A percentile compares a stretch with the other conserved stretches of the same genome.
Conservation (phyloP, 2,888 invertebrate genomes). For the Acheta domesticus region DNA sequence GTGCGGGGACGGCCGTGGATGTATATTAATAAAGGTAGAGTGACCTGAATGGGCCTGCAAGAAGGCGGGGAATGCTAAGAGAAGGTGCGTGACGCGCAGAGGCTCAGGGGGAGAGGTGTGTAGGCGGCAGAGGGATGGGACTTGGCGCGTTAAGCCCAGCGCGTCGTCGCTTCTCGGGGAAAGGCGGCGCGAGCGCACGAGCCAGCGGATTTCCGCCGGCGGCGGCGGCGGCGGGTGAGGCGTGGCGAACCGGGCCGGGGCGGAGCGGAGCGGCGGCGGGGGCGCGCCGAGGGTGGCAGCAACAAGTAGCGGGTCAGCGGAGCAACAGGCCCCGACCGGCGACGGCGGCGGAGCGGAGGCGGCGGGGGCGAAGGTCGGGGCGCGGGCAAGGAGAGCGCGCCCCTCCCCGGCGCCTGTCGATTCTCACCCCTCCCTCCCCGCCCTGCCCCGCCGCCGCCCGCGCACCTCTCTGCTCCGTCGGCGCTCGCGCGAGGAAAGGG, state of each 20-base stretch:
- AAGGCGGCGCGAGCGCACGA: background rate
- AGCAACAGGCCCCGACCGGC: background rate
- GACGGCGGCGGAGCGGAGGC: background rate
- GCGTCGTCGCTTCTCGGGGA: background rate
- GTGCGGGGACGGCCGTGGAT: too few relatives aligned
- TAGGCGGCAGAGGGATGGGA: too few relatives aligned
- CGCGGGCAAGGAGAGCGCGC: background rate
- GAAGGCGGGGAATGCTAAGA: too few relatives aligned
- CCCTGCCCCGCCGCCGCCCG: background rate
- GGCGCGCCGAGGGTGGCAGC: background rate
- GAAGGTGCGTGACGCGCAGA: too few relatives aligned
- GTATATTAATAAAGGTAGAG: accelerated
- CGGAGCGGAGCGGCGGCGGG: background rate
- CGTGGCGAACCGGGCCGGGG: background rate
- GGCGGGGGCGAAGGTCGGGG: background rate
- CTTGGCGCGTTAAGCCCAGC: too few relatives aligned
- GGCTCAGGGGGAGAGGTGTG: too few relatives aligned
- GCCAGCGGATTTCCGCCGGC: background rate
- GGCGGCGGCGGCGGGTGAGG: background rate
- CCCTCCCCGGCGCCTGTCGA: slow-evolving; percentile 18
- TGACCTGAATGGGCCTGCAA: too few relatives aligned
- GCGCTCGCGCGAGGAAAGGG: too few relatives aligned
- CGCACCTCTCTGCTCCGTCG: background rate
- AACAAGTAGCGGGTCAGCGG: slow-evolving; percentile 11
- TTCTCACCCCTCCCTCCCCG: background rate